These are phyloP conservation scores for Drymodes brunneopygia DNA, from an alignment of 2,113 vertebrate species.

Conservation along the genomic window DNA sequence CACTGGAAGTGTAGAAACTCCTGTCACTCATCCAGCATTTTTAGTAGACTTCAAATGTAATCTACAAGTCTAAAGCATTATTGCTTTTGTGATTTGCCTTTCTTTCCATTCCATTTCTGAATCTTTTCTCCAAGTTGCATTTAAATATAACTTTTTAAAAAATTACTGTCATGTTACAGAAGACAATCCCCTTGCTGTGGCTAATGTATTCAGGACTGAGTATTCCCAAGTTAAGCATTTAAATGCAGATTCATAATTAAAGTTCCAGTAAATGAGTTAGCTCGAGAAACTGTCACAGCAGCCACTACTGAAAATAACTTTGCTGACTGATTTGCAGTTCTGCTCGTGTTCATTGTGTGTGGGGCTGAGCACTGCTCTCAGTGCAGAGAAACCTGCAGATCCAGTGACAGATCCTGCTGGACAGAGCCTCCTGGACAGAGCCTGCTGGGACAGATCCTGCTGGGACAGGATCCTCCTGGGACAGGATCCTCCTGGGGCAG, in stretches of 20 bases:
- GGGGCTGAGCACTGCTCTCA: not conserved
- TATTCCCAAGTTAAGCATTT: constrained; percentile 18
- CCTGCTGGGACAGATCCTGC: not conserved
- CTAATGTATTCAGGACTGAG: not conserved
- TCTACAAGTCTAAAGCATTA: not conserved
- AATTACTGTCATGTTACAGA: not conserved
- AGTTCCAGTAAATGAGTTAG: constrained; percentile 3
- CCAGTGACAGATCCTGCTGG: not conserved
- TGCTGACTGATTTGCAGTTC: not conserved
- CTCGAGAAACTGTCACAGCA: not conserved
- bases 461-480: not conserved
- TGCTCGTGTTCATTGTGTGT: not conserved
- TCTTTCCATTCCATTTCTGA: not conserved
- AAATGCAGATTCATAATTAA: constrained; percentile 22
- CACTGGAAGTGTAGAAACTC: not conserved
- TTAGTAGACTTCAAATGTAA: not conserved
- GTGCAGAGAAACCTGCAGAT: not conserved
- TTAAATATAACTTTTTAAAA: not conserved
- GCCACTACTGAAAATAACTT: not conserved
- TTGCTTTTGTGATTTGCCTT: not conserved
- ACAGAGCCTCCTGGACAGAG: not conserved
- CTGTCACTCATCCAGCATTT: not conserved
- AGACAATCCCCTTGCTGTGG: not conserved
- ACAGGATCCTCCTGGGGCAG: no score
- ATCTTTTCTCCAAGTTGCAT: not conserved